Conservation (phyloP, 2,797 vertebrate species). For the Taeniopygia guttata region DNA sequence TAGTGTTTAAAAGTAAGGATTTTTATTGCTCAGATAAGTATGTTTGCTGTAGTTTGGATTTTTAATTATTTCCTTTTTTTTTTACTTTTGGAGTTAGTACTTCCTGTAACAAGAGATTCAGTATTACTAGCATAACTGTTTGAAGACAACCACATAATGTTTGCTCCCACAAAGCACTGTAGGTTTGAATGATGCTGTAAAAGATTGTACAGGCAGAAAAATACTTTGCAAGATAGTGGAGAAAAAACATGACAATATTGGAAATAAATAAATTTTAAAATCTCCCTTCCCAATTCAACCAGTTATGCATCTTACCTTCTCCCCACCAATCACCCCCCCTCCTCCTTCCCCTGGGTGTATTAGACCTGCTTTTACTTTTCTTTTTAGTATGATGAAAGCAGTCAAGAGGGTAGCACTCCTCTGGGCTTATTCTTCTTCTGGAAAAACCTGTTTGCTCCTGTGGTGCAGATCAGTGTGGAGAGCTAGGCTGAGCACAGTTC, state of each 20-base stretch:
- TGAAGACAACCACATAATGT: neutral
- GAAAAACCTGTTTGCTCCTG: neutral
- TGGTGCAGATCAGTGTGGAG: neutral
- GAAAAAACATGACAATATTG: neutral
- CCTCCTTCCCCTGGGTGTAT: rapidly evolving
- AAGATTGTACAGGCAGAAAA: neutral
- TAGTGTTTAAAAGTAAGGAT: neutral
- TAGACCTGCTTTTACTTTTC: neutral
- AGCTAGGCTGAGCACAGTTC: neutral
- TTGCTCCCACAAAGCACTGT: neutral
- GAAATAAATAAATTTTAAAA: neutral
- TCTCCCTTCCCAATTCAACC: neutral
- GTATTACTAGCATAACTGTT: neutral
- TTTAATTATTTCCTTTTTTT: neutral
- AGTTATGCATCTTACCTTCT: neutral
- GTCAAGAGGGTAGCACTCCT: neutral
- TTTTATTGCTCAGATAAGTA: neutral
- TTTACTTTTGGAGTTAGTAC: neutral
- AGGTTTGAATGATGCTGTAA: neutral
- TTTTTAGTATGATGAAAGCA: neutral
- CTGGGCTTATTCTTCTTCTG: neutral
- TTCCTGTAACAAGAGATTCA: neutral
- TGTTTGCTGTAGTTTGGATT: neutral
- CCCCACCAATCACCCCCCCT: too few relatives aligned
- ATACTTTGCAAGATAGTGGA: neutral